Base-by-base conservation (phyloP, 2,113 vertebrate genomes). In the Nyctibius bracteatus region DNA sequence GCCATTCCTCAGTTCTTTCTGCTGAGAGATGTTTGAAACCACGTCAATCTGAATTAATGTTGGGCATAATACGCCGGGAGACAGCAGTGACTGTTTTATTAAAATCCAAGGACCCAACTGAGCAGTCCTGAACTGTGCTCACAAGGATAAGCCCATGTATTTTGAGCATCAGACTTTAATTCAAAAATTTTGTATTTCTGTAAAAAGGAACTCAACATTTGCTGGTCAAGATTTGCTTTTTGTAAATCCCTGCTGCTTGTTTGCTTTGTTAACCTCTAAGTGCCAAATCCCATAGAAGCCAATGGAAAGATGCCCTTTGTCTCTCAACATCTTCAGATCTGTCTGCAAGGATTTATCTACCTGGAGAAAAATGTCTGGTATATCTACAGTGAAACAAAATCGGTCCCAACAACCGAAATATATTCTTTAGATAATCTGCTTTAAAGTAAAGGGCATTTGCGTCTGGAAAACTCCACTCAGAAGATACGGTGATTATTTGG, bases 31-130 rank as follows among this genome's bases (percentile, higher is more conserved):
- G 1, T 80, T 82, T 23, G 0, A 87, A 88, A 61, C 39, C 88
- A 79, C 0, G 55, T 94, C 91, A 92, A 54, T 93, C 63, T 93
- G 86, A 92, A 96, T 94, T 94, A 95, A 90, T 46, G 75, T 62
- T 94, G 91, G 88, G 71, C 66, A 55, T 73, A 84, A 93, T 88
- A 88, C 0, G 18, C 91, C 35, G 13, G 63, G 91, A 92, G 94
- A 96, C 82, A 96, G 72, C 91, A 96, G 95, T 46, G 82, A 78
- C 91, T 92, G 71, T 92, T 95, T 93, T 81, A 92, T 95, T 96
- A 94, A 95, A 95, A 90, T 90, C 67, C 86, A 83, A 77, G 85
- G 92, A 95, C 74, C 90, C 95, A 93, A 67, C 67, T 93, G 94
- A 92, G 88, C 91, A 54, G n/a, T 86, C 67, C 71, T 88, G 92